Percentiles rank a stretch among this genome's conserved stretches.
phyloP scores from a whole-genome alignment of 2,113 vertebrate species.

The Ellobius talpinus region DNA sequence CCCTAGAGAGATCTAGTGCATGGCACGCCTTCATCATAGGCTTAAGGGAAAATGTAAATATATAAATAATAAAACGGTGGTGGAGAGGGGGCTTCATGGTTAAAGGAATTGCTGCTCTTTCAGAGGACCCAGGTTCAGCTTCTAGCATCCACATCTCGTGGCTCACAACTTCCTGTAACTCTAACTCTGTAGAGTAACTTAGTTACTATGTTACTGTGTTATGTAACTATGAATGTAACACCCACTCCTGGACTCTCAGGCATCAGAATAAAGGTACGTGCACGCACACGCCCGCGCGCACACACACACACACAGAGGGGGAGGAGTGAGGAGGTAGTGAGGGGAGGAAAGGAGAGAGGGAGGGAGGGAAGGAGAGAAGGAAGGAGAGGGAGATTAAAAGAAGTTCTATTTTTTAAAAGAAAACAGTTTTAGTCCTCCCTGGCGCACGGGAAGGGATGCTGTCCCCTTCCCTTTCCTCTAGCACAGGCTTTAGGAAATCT shows the following conservation, averaged over 20 bases:
- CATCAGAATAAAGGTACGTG: not conserved
- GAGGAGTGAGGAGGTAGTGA: too few relatives aligned
- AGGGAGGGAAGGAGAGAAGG: too few relatives aligned
- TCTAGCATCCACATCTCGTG: not conserved
- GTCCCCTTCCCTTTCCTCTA: not conserved
- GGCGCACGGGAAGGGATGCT: not conserved
- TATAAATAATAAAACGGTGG: not conserved
- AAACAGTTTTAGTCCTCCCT: not conserved
- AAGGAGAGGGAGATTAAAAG: not conserved
- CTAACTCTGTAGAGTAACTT: not conserved
- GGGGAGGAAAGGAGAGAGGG: too few relatives aligned
- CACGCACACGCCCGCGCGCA: not conserved
- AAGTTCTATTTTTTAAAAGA: not conserved
- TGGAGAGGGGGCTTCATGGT: not conserved
- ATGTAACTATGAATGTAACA: not conserved
- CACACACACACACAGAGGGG: not conserved
- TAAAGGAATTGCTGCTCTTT: not conserved
- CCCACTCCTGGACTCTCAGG: not conserved
- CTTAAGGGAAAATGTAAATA: not conserved
- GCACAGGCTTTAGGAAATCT: slow-evolving; percentile 1
- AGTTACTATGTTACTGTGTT: too few relatives aligned
- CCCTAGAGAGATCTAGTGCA: not conserved
- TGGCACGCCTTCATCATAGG: not conserved
- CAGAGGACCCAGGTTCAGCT: not conserved
- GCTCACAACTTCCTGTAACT: not conserved